Evolutionary conservation across 2,888 invertebrate genomes (phyloP).

Genomic region (Minunthozetes semirufus): DNA sequence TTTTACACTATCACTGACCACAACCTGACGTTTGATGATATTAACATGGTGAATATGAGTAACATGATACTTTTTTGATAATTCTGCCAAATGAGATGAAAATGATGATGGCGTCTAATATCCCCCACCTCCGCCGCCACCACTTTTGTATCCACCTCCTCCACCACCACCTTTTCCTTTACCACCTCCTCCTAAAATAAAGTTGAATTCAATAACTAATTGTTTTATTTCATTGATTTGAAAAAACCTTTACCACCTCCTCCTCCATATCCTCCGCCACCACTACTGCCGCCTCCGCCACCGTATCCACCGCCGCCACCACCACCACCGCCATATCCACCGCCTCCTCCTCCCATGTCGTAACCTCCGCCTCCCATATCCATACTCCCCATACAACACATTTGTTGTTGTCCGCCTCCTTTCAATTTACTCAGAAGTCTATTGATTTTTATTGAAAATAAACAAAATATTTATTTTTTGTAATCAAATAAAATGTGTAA

Average conservation of each 20-base stretch:
- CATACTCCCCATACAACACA: constrained; percentile 11
- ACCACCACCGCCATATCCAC: constrained; percentile 19
- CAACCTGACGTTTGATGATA: too few species aligned
- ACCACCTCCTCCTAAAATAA: constrained; percentile 32
- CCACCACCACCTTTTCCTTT: constrained; percentile 12
- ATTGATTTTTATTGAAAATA: too few species aligned
- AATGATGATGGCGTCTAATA: neutral
- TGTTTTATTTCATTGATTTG: too few species aligned
- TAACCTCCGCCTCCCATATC: constrained; percentile 27
- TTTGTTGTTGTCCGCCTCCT: too few species aligned
- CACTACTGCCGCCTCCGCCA: constrained; percentile 36
- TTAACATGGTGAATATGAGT: too few species aligned
- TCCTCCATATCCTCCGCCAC: constrained; percentile 43
- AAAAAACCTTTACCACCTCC: neutral
- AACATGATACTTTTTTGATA: too few species aligned
- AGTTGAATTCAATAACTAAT: too few species aligned
- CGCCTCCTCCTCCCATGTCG: neutral
- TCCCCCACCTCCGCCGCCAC: constrained; percentile 39
- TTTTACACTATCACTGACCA: too few species aligned
- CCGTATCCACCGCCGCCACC: constrained; percentile 24
- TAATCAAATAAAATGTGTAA: too few species aligned
- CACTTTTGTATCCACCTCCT: constrained; percentile 25
- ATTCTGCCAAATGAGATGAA: too few species aligned
- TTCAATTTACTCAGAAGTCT: too few species aligned
- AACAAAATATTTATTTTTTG: too few species aligned